A percentile compares a stretch with the other conserved stretches of the same genome.
These are phyloP conservation scores for Acanthis flammea DNA, from an alignment of 2,797 vertebrate genomes.

Conservation along the genomic window DNA sequence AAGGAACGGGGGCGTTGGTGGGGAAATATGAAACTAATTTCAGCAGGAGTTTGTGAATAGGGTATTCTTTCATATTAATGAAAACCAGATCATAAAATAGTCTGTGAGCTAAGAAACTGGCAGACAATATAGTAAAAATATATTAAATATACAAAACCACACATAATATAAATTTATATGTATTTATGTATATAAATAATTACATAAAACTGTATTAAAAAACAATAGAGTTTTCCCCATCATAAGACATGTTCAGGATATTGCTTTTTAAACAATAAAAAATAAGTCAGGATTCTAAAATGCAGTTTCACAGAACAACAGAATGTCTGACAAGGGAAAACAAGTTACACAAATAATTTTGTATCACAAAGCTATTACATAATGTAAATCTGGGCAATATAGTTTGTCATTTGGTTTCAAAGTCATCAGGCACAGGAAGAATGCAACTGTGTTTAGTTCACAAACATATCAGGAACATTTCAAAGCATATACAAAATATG, in stretches of 20 bases:
- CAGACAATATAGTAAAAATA: not conserved
- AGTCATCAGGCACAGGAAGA: not conserved
- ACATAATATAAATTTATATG: not conserved
- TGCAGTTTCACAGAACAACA: not conserved
- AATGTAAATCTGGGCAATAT: not conserved
- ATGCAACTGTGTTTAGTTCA: not conserved
- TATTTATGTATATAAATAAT: not conserved
- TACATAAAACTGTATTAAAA: not conserved
- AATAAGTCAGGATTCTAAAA: not conserved
- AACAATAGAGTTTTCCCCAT: not conserved
- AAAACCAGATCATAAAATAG: not conserved
- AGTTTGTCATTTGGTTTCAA: not conserved
- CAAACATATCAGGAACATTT: not conserved
- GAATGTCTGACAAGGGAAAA: not conserved
- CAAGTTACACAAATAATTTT: not conserved
- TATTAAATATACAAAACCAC: not conserved
- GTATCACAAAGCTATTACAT: not conserved
- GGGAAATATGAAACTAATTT: not conserved
- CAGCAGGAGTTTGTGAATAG: not conserved
- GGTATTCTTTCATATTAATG: not conserved
- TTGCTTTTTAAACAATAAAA: not conserved
- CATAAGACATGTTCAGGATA: not conserved
- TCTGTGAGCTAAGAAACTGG: not conserved
- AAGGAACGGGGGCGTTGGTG: not conserved
- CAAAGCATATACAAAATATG: not conserved